These are phyloP conservation scores for Seison nebaliae DNA, from an alignment of 1,140 invertebrate species.

Conservation along the genomic window DNA sequence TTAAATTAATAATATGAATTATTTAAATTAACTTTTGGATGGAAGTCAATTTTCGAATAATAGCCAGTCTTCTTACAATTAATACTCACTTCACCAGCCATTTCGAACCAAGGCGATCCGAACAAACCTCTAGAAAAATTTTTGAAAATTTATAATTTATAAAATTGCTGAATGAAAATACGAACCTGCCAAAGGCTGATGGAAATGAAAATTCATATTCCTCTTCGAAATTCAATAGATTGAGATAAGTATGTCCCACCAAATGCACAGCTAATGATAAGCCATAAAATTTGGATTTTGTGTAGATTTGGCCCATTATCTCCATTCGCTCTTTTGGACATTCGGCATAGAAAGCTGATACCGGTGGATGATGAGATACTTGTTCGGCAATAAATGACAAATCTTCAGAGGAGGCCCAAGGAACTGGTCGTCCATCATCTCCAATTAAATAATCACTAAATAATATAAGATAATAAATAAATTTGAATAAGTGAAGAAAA, in stretches of 20 bases:
- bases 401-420: slow-evolving; percentile 22
- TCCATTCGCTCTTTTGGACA: slow-evolving; percentile 27
- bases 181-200: slow-evolving; percentile 31
- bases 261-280: slow-evolving; percentile 33
- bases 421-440: slow-evolving; percentile 21
- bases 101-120: slow-evolving; percentile 32
- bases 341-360: slow-evolving; percentile 34
- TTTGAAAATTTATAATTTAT: neutral
- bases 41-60: slow-evolving; percentile 30
- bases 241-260: slow-evolving; percentile 31
- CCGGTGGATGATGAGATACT: slow-evolving; percentile 29
- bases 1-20: neutral
- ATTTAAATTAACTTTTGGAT: slow-evolving; percentile 33
- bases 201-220: slow-evolving; percentile 32
- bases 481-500: neutral
- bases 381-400: slow-evolving; percentile 28
- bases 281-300: slow-evolving; percentile 34
- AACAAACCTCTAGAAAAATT: slow-evolving; percentile 27
- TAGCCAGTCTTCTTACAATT: slow-evolving; percentile 32
- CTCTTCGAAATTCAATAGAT: slow-evolving; percentile 30
- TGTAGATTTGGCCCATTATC: slow-evolving; percentile 33
- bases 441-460: slow-evolving; percentile 3
- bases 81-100: slow-evolving; percentile 29
- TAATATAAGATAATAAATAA: neutral
- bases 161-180: neutral